Conservation (phyloP, 2,888 invertebrate species). For the Toxonevra muliebris region DNA sequence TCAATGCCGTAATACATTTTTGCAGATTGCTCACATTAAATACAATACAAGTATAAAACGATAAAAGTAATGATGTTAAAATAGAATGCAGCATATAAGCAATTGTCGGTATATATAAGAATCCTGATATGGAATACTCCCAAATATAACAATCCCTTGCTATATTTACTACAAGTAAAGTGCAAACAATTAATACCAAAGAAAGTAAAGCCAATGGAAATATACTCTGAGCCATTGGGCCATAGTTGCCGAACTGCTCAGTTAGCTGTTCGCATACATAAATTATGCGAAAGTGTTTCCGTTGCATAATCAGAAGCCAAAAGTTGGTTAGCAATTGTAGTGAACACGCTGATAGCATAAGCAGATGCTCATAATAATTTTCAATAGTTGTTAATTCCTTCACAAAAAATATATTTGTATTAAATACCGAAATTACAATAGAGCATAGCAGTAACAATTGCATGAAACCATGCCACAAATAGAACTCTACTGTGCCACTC, state of each 20-base stretch:
- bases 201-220: neutral
- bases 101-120: constrained; percentile 30
- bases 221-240: constrained; percentile 22
- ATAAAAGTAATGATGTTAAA: constrained; percentile 40
- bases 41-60: constrained; percentile 45
- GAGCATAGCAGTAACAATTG: constrained; percentile 42
- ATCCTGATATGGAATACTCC: neutral
- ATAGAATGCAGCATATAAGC: constrained; percentile 35
- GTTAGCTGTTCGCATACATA: constrained; percentile 41
- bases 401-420: constrained; percentile 39
- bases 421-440: constrained; percentile 35
- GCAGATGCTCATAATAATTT: constrained; percentile 46
- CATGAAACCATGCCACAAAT: constrained; percentile 39
- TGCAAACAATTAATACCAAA: neutral
- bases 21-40: constrained; percentile 40
- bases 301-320: constrained; percentile 47
- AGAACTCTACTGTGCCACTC: constrained; percentile 42
- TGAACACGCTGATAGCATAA: constrained; percentile 40
- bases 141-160: neutral
- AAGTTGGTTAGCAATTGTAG: constrained; percentile 46
- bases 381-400: constrained; percentile 42
- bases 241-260: constrained; percentile 30
- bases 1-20: constrained; percentile 37
- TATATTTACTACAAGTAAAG: neutral
- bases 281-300: constrained; percentile 43